These are phyloP conservation scores for Nematostella vectensis DNA, from an alignment of 92 coral and sea anemone genomes.

Conservation along the genomic window DNA sequence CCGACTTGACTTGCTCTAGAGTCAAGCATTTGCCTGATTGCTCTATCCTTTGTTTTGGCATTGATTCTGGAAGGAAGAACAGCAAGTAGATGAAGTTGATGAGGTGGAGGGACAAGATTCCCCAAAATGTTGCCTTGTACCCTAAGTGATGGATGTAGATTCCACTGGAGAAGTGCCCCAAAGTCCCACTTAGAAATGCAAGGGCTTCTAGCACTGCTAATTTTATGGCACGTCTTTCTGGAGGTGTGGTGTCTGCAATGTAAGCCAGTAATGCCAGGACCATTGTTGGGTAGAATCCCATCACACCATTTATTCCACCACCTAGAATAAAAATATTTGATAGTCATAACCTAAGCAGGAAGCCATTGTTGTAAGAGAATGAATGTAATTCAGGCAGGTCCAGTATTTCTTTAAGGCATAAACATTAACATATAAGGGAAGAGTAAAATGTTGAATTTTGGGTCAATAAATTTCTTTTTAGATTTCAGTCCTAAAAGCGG, in stretches of 20 bases:
- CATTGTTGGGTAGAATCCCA: conserved; percentile 83
- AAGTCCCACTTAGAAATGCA: conserved; percentile 75
- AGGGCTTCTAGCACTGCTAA: conserved; percentile 78
- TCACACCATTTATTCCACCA: conserved; percentile 48
- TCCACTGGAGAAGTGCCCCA: conserved; percentile 77
- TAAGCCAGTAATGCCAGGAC: conserved; percentile 69
- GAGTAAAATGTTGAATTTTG: too few species aligned
- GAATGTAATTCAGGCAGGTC: too few species aligned
- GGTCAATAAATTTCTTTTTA: too few species aligned
- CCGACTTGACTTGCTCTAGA: conserved; percentile 39
- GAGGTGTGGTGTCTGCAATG: conserved; percentile 68
- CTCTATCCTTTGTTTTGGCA: conserved; percentile 18
- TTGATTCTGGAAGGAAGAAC: conserved; percentile 74
- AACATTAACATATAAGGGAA: too few species aligned
- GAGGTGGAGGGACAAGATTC: conserved; percentile 55
- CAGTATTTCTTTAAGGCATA: too few species aligned
- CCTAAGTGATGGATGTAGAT: conserved; percentile 68
- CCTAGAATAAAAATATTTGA: conserved; percentile 17
- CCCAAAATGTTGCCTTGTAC: conserved; percentile 61
- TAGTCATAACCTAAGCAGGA: too few species aligned
- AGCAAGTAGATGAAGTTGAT: conserved; percentile 48
- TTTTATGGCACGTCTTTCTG: conserved; percentile 51
- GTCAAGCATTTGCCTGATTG: conserved; percentile 26
- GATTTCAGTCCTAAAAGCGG: too few species aligned
- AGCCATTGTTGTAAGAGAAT: too few species aligned